Percentiles rank a stretch among this genome's conserved stretches.
Evolutionary conservation across 2,797 vertebrate species (phyloP).

Genomic region (Scolopax rusticola): DNA sequence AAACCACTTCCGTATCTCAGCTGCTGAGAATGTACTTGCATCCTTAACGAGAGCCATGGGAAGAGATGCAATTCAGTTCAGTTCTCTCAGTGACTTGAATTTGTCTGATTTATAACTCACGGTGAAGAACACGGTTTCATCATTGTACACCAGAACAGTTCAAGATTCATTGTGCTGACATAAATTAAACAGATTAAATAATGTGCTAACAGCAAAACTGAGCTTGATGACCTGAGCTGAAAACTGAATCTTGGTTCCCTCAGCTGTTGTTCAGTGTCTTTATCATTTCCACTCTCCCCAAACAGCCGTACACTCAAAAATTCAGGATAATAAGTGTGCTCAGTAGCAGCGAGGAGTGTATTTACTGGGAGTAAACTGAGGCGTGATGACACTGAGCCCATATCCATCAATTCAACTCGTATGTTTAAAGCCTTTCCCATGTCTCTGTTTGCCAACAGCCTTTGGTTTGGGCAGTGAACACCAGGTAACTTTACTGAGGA

Average conservation of each 20-base stretch:
- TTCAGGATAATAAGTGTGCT: neutral
- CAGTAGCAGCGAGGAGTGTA: neutral
- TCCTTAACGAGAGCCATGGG: neutral
- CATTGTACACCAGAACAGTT: neutral
- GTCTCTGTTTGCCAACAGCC: neutral
- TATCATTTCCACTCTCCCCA: neutral
- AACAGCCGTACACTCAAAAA: neutral
- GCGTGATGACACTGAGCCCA: rapidly evolving
- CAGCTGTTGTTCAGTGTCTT: neutral
- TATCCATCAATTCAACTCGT: rapidly evolving
- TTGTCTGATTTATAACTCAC: neutral
- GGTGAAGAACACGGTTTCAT: neutral
- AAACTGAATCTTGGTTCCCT: neutral
- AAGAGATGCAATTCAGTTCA: neutral
- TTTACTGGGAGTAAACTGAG: neutral
- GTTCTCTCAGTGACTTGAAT: neutral
- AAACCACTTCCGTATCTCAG: neutral
- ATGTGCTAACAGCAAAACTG: neutral
- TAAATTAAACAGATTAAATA: neutral
- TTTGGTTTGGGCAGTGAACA: neutral
- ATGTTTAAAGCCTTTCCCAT: neutral
- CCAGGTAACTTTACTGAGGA: neutral
- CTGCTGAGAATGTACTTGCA: neutral
- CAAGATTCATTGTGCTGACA: neutral
- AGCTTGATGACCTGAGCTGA: neutral